Evolutionary conservation across 2,113 vertebrate species (phyloP), one percentile per base, ranked within the genome.

Genomic region (Dendrocopos noguchii): DNA sequence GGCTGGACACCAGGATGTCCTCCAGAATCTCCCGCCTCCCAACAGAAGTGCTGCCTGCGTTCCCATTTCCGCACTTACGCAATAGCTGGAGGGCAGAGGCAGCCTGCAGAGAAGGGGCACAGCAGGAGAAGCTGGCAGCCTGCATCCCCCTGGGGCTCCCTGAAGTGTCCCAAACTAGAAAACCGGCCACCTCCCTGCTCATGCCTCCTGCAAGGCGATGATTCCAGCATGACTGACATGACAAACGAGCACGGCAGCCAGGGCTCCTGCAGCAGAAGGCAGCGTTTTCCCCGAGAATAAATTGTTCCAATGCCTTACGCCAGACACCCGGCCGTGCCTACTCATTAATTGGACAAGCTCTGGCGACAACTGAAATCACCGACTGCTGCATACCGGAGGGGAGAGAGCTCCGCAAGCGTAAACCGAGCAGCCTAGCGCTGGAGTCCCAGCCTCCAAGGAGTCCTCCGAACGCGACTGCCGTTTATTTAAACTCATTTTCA

Each of bases 331-430:
- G 71, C 88, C 65, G 5, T 94, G 94, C 66, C 81, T 91, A 14
- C 78, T 92, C 79, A 94, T 94, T 97, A 95, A 95, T n/a, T 95
- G 94, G 91, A 91, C 91, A 94, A 91, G 79, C 80, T 94, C 81
- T 89, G 84, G 78, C 79, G 93, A 91, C 91, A 95, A 84, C 63
- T 87, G 83, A 78, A 93, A 96, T 93, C 74, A 94, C 86, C 3
- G 14, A 65, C 59, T 93, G 92, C 78, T 71, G 10, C 73, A 79
- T 61, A 39, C 27, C 71, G 28, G n/a, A 86, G 25, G 71, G 17
- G 36, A 93, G 39, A 71, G 10, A 79, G 79, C 44, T 67, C 27
- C 57, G 57, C 61, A 78, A 76, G 65, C 80, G 86, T 80, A 65
- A 84, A 84, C 83, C 25, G 57, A 74, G 39, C 56, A 57, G 84